Base-by-base conservation (phyloP, 1,140 invertebrate genomes). In the Aporrectodea caliginosa region DNA sequence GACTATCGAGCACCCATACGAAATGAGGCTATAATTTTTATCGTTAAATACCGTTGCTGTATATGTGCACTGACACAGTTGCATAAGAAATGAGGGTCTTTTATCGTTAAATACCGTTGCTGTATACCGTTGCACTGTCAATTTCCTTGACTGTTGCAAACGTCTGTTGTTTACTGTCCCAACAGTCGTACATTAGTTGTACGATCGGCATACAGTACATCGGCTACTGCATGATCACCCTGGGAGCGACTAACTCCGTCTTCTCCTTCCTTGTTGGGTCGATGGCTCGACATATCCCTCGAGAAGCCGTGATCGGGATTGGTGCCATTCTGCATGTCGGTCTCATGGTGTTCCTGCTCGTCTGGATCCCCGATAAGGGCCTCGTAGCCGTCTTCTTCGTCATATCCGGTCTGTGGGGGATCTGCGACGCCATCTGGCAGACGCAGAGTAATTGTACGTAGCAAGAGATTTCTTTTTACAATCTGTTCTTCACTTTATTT, bases 401-500 rank as follows among this genome's bases (percentile, higher is more conserved):
- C 16, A 92, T 98, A 72, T 94, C 95, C 1, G 95, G 94, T 0
- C 89, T 97, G 0, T 98, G 96, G 96, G 97, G 97, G 27, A 92
- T 97, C 27, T 94, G 94, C 2, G 97, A 98, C 86, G 95, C 95
- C 1, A 94, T 98, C 0, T 98, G 96, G 96, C 96, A 98, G 86
- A 98, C 97, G 0, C 96, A 98, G 90, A 93, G 98, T 73, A 98
- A 98, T 85, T 95, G 96, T 94, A 89, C 92, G 91, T 90, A 89
- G n/a, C n/a, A n/a, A n/a, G n/a, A n/a, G n/a, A n/a, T n/a, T n/a
- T n/a, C n/a, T n/a, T n/a, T n/a, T n/a, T n/a, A n/a, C n/a, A n/a
- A n/a, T n/a, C n/a, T n/a, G n/a, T n/a, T n/a, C n/a, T n/a, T n/a
- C n/a, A n/a, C n/a, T n/a, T n/a, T n/a, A n/a, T n/a, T n/a, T n/a